These are phyloP conservation scores for Ranitomeya imitator DNA, from an alignment of 2,113 vertebrate genomes.

Conservation along the genomic window DNA sequence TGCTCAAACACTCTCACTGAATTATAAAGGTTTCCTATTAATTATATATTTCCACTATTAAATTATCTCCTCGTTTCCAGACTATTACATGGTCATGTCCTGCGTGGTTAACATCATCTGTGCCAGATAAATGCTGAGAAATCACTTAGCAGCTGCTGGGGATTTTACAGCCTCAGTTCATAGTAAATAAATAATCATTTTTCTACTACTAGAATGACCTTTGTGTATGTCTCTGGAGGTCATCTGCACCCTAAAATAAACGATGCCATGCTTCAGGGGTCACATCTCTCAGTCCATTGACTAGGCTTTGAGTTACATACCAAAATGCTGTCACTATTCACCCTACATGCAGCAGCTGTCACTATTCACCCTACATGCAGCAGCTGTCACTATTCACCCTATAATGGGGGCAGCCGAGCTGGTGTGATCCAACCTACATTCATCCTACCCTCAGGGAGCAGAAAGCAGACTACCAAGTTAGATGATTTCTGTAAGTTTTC, in stretches of 20 bases:
- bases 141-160: conserved; percentile 2
- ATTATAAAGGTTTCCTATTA: conserved; percentile 19
- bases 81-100: conserved; percentile 3
- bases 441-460: too few relatives aligned
- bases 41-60: conserved; percentile 6
- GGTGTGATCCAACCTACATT: too few relatives aligned
- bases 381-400: too few relatives aligned
- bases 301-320: background rate
- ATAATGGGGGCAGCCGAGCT: too few relatives aligned
- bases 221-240: background rate
- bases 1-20: background rate
- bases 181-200: background rate
- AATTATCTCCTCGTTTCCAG: conserved; percentile 18
- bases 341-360: too few relatives aligned
- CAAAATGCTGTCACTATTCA: too few relatives aligned
- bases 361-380: too few relatives aligned
- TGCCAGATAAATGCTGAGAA: conserved; percentile 10
- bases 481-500: too few relatives aligned
- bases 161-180: background rate
- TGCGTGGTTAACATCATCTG: conserved; percentile 1
- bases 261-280: background rate
- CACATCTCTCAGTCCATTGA: background rate
- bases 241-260: background rate
- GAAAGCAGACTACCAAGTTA: too few relatives aligned
- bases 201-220: background rate